Conservation (phyloP, 2,888 invertebrate species). For the Nesidiocoris tenuis region DNA sequence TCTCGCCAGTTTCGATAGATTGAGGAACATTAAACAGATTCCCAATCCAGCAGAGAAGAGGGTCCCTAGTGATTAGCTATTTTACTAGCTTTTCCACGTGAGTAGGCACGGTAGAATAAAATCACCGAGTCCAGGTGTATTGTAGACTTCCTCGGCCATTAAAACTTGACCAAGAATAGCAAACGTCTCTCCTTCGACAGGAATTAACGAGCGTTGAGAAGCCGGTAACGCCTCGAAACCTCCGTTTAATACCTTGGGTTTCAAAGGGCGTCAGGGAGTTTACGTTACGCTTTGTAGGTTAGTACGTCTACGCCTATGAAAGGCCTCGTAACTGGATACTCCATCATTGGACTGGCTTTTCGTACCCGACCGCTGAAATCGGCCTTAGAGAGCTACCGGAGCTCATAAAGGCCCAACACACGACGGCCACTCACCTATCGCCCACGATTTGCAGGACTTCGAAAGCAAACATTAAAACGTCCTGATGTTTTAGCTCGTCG, state of each 20-base stretch:
- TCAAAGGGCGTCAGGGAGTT: neutral
- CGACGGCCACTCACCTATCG: too few species aligned
- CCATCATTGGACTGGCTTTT: neutral
- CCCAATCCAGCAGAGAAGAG: too few species aligned
- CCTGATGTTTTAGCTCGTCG: too few species aligned
- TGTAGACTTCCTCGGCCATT: too few species aligned
- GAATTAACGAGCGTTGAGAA: neutral
- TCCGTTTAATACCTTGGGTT: neutral
- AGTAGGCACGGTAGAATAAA: too few species aligned
- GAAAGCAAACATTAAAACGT: too few species aligned
- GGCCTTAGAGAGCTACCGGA: neutral
- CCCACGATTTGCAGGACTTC: too few species aligned
- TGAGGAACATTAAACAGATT: too few species aligned
- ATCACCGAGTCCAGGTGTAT: too few species aligned
- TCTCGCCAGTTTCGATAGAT: too few species aligned
- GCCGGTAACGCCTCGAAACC: neutral
- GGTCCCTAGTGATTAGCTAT: too few species aligned
- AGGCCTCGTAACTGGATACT: slow-evolving; percentile 12
- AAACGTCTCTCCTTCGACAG: neutral
- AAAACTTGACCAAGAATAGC: neutral
- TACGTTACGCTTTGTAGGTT: neutral
- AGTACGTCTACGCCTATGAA: neutral
- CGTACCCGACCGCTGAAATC: neutral
- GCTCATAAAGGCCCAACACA: neutral
- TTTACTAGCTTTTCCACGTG: too few species aligned